Conservation (phyloP, 2,888 invertebrate species). For the Bimastos eiseni region DNA sequence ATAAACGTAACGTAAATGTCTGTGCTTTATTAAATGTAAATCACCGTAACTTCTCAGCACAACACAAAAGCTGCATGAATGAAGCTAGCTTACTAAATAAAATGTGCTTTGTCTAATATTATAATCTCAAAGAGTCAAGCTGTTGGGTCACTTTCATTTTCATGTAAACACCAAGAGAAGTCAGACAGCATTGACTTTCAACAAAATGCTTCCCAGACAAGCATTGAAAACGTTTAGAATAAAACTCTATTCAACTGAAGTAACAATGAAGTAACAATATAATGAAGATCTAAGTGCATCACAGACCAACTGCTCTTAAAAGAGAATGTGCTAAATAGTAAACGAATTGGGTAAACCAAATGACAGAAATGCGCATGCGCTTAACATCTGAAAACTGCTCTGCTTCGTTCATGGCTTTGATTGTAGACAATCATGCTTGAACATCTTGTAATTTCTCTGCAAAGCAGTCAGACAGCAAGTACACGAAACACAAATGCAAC, state of each 20-base stretch:
- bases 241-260: not conserved
- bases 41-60: not conserved
- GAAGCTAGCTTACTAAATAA: not conserved
- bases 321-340: not conserved
- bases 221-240: not conserved
- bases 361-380: not conserved
- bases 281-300: too few species aligned
- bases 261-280: not conserved
- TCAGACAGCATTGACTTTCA: not conserved
- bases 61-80: not conserved
- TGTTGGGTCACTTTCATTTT: not conserved
- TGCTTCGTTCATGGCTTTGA: not conserved
- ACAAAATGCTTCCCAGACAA: not conserved
- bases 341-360: not conserved
- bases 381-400: not conserved
- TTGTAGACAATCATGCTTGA: not conserved
- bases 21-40: not conserved
- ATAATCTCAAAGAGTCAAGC: not conserved
- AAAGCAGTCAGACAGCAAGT: not conserved
- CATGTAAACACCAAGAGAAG: not conserved
- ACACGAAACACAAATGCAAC: not conserved
- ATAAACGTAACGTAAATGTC: not conserved
- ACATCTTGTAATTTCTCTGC: not conserved
- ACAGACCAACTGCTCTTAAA: not conserved
- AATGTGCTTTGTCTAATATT: not conserved